Evolutionary conservation across 2,888 invertebrate genomes (phyloP).

Genomic region (Uropetala carovei): DNA sequence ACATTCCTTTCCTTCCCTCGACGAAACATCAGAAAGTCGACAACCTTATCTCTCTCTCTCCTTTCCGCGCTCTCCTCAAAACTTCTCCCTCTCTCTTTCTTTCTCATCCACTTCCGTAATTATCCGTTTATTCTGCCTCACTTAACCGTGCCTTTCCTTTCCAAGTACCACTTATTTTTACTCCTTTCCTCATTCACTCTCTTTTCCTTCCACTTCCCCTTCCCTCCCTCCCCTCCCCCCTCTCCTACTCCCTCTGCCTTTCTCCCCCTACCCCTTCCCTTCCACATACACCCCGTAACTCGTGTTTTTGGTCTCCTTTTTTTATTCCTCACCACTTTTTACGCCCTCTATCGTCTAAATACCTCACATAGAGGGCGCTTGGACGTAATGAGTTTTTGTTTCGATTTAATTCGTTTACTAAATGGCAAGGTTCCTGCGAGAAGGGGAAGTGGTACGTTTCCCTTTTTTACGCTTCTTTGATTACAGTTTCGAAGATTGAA

Average conservation of each 20-base stretch:
- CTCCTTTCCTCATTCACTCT: not conserved
- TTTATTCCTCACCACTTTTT: not conserved
- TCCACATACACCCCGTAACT: not conserved
- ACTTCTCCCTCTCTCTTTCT: not conserved
- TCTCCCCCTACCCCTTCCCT: not conserved
- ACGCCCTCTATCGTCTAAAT: not conserved
- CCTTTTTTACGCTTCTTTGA: not conserved
- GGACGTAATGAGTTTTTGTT: not conserved
- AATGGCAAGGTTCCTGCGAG: not conserved
- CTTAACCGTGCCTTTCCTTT: conserved; percentile 9
- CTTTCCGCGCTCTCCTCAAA: not conserved
- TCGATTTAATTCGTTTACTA: not conserved
- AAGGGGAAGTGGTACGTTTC: not conserved
- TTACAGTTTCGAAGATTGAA: no score
- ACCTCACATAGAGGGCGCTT: not conserved
- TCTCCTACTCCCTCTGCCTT: not conserved
- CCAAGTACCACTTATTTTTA: not conserved
- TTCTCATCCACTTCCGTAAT: not conserved
- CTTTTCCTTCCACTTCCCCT: not conserved
- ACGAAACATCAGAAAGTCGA: no score
- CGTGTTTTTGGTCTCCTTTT: not conserved
- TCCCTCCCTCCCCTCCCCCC: no score
- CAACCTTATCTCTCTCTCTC: not conserved
- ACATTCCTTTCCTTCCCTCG: no score
- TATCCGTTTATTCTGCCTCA: not conserved